Evolutionary conservation across 2,113 vertebrate species (phyloP).

Genomic region (Oreochromis tanganicae): DNA sequence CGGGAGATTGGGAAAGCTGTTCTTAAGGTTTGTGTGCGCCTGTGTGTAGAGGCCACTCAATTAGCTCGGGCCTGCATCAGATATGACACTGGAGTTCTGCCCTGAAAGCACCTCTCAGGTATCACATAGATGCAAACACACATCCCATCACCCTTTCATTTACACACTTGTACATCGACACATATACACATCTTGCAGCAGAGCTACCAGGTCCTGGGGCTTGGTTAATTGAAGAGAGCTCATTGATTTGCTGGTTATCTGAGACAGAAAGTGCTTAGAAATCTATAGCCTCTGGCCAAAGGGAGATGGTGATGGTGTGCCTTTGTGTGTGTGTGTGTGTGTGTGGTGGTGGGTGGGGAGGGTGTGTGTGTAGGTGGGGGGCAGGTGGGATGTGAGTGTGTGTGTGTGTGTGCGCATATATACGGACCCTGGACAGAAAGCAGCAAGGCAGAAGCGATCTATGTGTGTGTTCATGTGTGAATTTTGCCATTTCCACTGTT

Average conservation of each 20-base stretch:
- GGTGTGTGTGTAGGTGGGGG: background rate
- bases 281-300: constrained; percentile 35
- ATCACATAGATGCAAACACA: background rate
- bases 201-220: constrained; percentile 1
- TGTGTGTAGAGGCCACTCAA: background rate
- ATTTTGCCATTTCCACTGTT: background rate
- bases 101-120: constrained; percentile 37
- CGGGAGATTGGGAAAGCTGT: background rate
- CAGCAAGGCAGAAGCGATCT: background rate
- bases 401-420: background rate
- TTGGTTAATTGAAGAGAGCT: constrained; percentile 53
- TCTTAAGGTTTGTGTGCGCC: background rate
- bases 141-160: background rate
- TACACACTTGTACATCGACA: background rate
- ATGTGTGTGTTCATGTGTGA: background rate
- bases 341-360: background rate
- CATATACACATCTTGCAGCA: background rate
- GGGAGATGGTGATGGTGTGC: background rate
- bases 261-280: constrained; percentile 51
- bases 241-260: constrained; percentile 66
- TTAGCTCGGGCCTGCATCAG: constrained; percentile 12
- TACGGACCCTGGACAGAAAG: background rate
- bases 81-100: background rate
- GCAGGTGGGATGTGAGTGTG: background rate
- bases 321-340: background rate